Conservation (phyloP, 2,888 invertebrate species). For the Chrysolina haemoptera region DNA sequence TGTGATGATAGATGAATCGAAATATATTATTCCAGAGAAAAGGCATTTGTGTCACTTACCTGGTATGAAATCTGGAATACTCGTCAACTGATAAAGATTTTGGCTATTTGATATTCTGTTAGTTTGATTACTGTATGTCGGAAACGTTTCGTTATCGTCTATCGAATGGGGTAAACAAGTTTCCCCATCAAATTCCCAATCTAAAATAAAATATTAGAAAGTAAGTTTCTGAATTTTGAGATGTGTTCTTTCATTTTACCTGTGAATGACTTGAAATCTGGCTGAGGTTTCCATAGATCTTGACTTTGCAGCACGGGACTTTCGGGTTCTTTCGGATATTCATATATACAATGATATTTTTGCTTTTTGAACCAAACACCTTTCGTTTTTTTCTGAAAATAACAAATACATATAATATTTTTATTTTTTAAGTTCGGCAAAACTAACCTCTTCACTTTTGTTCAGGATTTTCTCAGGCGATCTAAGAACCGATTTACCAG, state of each 20-base stretch:
- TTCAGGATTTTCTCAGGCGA: constrained; percentile 73
- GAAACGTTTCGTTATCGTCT: constrained; percentile 52
- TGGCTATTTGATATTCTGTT: constrained; percentile 51
- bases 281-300: constrained; percentile 67
- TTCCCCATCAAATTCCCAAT: constrained; percentile 69
- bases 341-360: constrained; percentile 88
- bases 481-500: constrained; percentile 81
- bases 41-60: constrained; percentile 52
- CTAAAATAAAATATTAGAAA: constrained; percentile 55
- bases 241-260: constrained; percentile 64
- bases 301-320: constrained; percentile 65
- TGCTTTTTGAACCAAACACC: constrained; percentile 86
- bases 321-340: constrained; percentile 83
- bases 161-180: constrained; percentile 53
- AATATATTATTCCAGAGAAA: not conserved
- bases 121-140: constrained; percentile 51
- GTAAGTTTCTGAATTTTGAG: too few relatives aligned
- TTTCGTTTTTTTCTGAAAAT: constrained; percentile 62
- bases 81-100: constrained; percentile 61
- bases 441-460: constrained; percentile 56
- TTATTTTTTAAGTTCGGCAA: not conserved
- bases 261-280: constrained; percentile 66
- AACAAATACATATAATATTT: constrained; percentile 19
- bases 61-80: constrained; percentile 57
- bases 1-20: too few relatives aligned